Evolutionary conservation across 2,888 invertebrate genomes (phyloP).

Genomic region (Spisula solida): DNA sequence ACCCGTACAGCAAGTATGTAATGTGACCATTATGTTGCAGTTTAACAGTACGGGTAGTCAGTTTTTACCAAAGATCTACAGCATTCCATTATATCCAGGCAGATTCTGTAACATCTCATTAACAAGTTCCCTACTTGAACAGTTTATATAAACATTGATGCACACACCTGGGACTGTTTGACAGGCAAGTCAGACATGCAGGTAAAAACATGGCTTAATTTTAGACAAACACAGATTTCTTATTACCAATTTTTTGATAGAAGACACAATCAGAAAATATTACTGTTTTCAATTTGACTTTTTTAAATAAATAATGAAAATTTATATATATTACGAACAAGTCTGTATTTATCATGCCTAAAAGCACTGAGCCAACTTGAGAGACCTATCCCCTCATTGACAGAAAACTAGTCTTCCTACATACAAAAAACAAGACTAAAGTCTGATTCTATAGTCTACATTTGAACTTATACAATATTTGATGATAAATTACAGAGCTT

Average conservation of each 20-base stretch:
- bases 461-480: too few species aligned
- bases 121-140: slow-evolving; percentile 43
- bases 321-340: background rate
- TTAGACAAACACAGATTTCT: slow-evolving; percentile 27
- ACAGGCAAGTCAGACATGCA: slow-evolving; percentile 45
- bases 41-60: background rate
- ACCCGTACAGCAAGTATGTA: background rate
- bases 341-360: background rate
- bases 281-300: background rate
- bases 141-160: slow-evolving; percentile 53
- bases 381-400: background rate
- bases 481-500: too few species aligned
- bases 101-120: slow-evolving; percentile 47
- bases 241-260: background rate
- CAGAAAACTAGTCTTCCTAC: too few species aligned
- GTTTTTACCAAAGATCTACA: background rate
- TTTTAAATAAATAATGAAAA: background rate
- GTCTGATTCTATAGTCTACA: too few species aligned
- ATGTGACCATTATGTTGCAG: background rate
- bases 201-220: slow-evolving; percentile 45
- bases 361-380: background rate
- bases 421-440: too few species aligned
- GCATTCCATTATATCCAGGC: slow-evolving; percentile 38
- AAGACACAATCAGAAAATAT: background rate
- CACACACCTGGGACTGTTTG: slow-evolving; percentile 54